Conservation (phyloP, 2,888 invertebrate species). For the Sesamia inferens region DNA sequence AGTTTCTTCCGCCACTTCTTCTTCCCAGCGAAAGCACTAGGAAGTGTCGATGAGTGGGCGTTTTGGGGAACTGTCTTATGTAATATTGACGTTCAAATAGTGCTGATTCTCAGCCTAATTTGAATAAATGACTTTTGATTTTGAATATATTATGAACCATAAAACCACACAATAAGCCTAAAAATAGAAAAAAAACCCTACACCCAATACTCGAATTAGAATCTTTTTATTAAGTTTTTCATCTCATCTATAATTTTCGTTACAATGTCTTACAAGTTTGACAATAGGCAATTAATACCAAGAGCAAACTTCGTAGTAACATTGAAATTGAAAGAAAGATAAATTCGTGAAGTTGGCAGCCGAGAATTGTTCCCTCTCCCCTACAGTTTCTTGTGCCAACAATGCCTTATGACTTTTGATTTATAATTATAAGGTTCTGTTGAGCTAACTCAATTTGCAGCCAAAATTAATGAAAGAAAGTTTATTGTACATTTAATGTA, state of each 20-base stretch:
- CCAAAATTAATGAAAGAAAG: constrained; percentile 47
- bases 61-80: too few species aligned
- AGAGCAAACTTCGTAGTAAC: constrained; percentile 66
- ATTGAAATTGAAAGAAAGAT: constrained; percentile 74
- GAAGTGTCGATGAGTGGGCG: too few species aligned
- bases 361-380: constrained; percentile 60
- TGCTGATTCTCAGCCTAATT: too few species aligned
- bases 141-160: background rate
- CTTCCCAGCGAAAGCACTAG: too few species aligned
- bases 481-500: constrained; percentile 44
- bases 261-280: constrained; percentile 58
- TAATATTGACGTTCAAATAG: too few species aligned
- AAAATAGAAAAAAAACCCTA: background rate
- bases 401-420: constrained; percentile 68
- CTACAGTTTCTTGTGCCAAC: constrained; percentile 60
- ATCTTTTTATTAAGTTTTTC: constrained; percentile 48
- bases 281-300: constrained; percentile 74
- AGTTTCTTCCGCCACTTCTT: too few species aligned
- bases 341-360: constrained; percentile 70
- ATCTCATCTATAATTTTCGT: constrained; percentile 50
- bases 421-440: constrained; percentile 63
- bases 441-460: constrained; percentile 57
- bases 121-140: constrained; percentile 31
- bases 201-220: background rate
- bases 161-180: rapidly evolving